A percentile compares a stretch with the other conserved stretches of the same genome.
phyloP scores from a whole-genome alignment of 2,113 vertebrate species.

The Holacanthus passer region DNA sequence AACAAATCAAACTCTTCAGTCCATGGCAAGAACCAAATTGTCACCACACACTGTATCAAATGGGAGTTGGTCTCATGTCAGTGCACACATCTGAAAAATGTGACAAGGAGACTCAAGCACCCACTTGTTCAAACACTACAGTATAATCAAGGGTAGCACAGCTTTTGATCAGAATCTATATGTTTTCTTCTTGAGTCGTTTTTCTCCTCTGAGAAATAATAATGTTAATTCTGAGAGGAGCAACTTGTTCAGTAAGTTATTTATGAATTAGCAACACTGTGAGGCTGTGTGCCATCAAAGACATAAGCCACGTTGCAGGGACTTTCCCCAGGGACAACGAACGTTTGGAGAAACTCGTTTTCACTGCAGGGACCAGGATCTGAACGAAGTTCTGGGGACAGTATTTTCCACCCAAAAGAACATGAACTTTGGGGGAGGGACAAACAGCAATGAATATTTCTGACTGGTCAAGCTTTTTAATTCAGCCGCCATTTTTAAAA shows the following conservation, averaged over 20 bases:
- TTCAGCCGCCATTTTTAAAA: no score
- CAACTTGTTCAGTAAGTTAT: background rate
- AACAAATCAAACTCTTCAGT: conserved; percentile 27
- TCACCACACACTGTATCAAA: conserved; percentile 9
- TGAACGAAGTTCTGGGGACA: no score
- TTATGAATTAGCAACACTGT: background rate
- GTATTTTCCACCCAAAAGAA: no score
- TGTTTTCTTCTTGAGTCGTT: background rate
- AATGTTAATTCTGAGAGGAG: background rate
- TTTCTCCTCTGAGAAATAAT: background rate
- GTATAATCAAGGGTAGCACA: conserved; percentile 4
- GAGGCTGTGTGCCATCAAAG: background rate
- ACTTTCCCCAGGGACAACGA: no score
- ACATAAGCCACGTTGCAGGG: no score
- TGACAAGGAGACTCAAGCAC: conserved; percentile 17
- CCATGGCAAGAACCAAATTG: conserved; percentile 8
- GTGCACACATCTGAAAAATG: conserved; percentile 33
- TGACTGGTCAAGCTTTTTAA: no score
- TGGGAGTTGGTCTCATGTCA: conserved; percentile 21
- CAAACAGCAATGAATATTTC: no score
- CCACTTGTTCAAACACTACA: background rate
- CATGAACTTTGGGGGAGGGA: no score
- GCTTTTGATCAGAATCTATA: background rate
- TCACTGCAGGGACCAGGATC: no score
- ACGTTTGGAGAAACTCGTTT: no score